Evolutionary conservation across 1,140 invertebrate species (phyloP).

Genomic region (Lepidostoma basale): DNA sequence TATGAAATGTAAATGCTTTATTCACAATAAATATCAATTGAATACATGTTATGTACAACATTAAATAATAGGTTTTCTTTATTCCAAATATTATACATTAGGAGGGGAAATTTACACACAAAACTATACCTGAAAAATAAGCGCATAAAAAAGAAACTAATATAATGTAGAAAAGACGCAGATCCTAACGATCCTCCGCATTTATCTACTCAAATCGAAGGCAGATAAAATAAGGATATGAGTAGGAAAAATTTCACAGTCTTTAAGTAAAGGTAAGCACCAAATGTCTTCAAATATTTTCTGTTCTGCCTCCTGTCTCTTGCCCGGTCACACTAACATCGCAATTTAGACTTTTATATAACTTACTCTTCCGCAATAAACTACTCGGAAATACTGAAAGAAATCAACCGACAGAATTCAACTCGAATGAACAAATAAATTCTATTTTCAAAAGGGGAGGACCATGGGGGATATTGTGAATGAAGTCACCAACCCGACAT

Average conservation of each 20-base stretch:
- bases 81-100: constrained; percentile 5
- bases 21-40: constrained; percentile 28
- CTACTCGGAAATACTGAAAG: too few relatives aligned
- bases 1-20: constrained; percentile 37
- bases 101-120: background rate
- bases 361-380: too few relatives aligned
- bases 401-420: too few relatives aligned
- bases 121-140: constrained; percentile 17
- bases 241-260: constrained; percentile 12
- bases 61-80: constrained; percentile 16
- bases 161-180: background rate
- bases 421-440: background rate
- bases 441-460: background rate
- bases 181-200: constrained; percentile 5
- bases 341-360: too few relatives aligned
- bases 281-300: constrained; percentile 18
- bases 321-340: too few relatives aligned
- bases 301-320: too few relatives aligned
- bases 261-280: constrained; percentile 23
- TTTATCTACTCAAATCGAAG: constrained; percentile 9
- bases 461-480: background rate
- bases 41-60: constrained; percentile 22
- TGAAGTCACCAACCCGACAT: too few relatives aligned
- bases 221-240: constrained; percentile 21
- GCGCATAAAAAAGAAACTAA: constrained; percentile 14